phyloP scores from a whole-genome alignment of 1,140 invertebrate species.

The Agrilus planipennis region DNA sequence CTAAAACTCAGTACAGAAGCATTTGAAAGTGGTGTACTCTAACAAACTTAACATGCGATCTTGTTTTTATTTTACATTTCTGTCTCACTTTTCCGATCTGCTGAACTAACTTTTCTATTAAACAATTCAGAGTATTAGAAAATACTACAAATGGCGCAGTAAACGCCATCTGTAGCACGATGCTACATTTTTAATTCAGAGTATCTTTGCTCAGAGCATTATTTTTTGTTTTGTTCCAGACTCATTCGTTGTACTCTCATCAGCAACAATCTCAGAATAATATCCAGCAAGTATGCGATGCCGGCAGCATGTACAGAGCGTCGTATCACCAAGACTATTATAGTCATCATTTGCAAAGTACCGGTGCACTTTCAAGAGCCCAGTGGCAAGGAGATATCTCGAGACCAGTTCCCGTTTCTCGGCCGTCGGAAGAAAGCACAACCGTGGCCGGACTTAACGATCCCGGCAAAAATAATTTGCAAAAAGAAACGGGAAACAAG shows the following conservation, averaged over 20 bases:
- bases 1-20: no score
- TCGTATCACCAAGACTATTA: conserved; percentile 26
- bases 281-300: conserved; percentile 14
- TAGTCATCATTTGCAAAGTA: conserved; percentile 23
- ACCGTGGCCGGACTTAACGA: conserved; percentile 40
- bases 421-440: conserved; percentile 22
- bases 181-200: no score
- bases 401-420: conserved; percentile 11
- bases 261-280: conserved; percentile 14
- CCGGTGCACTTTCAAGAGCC: conserved; percentile 24
- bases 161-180: no score
- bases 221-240: conserved; percentile 17
- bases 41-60: no score
- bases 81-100: no score
- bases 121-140: no score
- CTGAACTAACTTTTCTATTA: no score
- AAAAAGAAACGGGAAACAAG: conserved; percentile 40
- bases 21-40: no score
- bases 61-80: no score
- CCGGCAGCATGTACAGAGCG: conserved; percentile 20
- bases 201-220: no score
- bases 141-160: no score
- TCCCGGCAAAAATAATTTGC: conserved; percentile 36
- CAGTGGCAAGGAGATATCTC: conserved; percentile 20
- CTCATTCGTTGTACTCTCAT: conserved; percentile 23